These are phyloP conservation scores for Watersipora subatra DNA, from an alignment of 1,140 invertebrate genomes.

Conservation along the genomic window DNA sequence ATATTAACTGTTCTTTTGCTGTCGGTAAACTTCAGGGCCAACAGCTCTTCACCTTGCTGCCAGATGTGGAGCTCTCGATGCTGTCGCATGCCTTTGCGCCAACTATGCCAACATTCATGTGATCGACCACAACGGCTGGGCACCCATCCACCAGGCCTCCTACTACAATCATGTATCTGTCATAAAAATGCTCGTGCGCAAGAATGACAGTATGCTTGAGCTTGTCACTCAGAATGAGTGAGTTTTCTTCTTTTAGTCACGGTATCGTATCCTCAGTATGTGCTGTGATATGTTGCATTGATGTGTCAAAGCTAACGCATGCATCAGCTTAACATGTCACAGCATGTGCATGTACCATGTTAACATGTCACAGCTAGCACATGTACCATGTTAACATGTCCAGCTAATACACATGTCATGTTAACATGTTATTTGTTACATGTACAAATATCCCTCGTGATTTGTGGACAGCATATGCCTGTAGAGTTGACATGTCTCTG, in stretches of 20 bases:
- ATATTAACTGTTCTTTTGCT: too few relatives aligned
- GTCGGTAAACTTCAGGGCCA: conserved; percentile 26
- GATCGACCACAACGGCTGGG: conserved; percentile 36
- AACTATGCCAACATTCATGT: conserved; percentile 32
- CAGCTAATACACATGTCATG: too few relatives aligned
- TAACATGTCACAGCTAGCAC: too few relatives aligned
- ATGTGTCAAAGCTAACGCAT: too few relatives aligned
- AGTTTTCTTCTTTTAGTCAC: conserved; percentile 8
- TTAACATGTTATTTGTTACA: too few relatives aligned
- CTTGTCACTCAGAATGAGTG: conserved; percentile 33
- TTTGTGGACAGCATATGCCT: too few relatives aligned
- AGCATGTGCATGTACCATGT: not conserved
- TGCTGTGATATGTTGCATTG: too few relatives aligned
- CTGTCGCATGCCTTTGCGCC: conserved; percentile 30
- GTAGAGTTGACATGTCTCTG: too few relatives aligned
- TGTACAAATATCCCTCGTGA: too few relatives aligned
- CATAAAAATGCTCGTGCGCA: conserved; percentile 28
- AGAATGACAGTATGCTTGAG: conserved; percentile 29
- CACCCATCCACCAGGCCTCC: conserved; percentile 37
- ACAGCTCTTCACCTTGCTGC: conserved; percentile 36
- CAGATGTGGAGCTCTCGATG: conserved; percentile 32
- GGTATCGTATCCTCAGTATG: too few relatives aligned
- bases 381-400: too few relatives aligned
- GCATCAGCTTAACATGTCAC: not conserved
- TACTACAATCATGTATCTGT: conserved; percentile 35